These are phyloP conservation scores for Argynnis bischoffii DNA, from an alignment of 2,888 invertebrate species.

Conservation along the genomic window DNA sequence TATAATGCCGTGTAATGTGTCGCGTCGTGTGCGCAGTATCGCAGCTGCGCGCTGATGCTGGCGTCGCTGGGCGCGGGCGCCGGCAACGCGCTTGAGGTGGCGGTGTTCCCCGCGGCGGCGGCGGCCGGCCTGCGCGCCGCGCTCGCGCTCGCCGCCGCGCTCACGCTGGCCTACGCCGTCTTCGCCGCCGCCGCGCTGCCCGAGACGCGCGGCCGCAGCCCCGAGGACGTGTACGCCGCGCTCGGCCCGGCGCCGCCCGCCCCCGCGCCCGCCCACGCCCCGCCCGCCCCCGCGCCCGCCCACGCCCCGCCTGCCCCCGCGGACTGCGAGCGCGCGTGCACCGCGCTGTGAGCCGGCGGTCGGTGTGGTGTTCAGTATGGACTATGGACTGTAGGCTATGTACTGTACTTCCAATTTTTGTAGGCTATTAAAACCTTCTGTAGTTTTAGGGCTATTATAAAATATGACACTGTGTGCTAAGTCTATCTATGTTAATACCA, in stretches of 20 bases:
- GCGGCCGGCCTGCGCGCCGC: slow-evolving; percentile 45
- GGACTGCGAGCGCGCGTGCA: slow-evolving; percentile 41
- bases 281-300: slow-evolving; percentile 45
- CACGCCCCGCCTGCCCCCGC: slow-evolving; percentile 29
- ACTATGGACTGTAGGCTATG: too few relatives aligned
- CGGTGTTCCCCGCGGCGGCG: slow-evolving; percentile 52
- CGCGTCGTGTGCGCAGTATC: slow-evolving; percentile 50
- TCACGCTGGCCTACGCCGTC: slow-evolving; percentile 51
- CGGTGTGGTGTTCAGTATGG: too few relatives aligned
- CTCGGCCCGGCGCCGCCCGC: slow-evolving; percentile 26
- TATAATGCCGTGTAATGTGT: not conserved
- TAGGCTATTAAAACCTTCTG: too few relatives aligned
- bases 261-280: slow-evolving; percentile 49
- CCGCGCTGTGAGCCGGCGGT: slow-evolving; percentile 14
- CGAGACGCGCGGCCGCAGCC: slow-evolving; percentile 52
- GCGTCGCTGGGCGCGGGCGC: slow-evolving; percentile 50
- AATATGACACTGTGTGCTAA: too few relatives aligned
- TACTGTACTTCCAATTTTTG: too few relatives aligned
- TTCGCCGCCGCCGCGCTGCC: slow-evolving; percentile 49
- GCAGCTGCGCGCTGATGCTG: slow-evolving; percentile 59
- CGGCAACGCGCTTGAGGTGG: slow-evolving; percentile 58
- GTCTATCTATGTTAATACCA: too few relatives aligned
- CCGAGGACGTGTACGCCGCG: slow-evolving; percentile 51
- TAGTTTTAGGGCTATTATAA: too few relatives aligned
- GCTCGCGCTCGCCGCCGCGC: slow-evolving; percentile 50